Base-by-base conservation (phyloP, 2,113 vertebrate genomes). In the Labeo rohita region DNA sequence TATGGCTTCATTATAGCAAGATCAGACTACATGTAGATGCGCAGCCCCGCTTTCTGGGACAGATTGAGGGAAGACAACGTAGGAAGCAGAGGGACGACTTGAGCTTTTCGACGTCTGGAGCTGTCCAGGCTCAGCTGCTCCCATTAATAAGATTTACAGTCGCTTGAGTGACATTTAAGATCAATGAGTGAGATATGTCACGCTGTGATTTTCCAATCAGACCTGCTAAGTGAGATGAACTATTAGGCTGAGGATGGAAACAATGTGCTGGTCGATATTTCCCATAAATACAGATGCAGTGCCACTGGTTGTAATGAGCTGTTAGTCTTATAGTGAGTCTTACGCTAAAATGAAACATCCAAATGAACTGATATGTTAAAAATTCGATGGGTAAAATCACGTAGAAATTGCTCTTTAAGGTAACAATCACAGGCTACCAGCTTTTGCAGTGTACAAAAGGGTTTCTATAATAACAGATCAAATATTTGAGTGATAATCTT, bases 1-100 rank as follows among this genome's bases (percentile, higher is more conserved):
- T 94, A 94, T 93, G 93, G 90, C 93, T 94, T 94, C 90, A 94
- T 93, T 92, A 93, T 90, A 84, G 54, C 34, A 68, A 39, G 91
- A 90, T 89, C 91, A 89, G 83, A 90, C 85, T 74, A 88, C 87
- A 88, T 90, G 87, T 54, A 85, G 85, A 88, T 84, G 65, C 77
- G 39, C 84, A 80, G 66, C 75, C 88, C 91, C 87, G 80, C 87
- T 87, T 91, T 89, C 87, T 91, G 89, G 85, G 92, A 90, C 87
- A 88, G 92, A 92, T 86, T 90, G 88, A 91, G 89, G 28, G 90
- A 91, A 92, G 89, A 89, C 85, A 86, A 82, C 65, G 80, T 85
- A 78, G 89, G 91, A 83, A 83, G 87, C 91, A 89, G 90, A 86
- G 87, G 87, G 90, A 90, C 87, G 88, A 86, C 89, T 85, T 90